phyloP scores from a whole-genome alignment of 2,888 invertebrate genomes.

The Drosophila quasianomalipes region DNA sequence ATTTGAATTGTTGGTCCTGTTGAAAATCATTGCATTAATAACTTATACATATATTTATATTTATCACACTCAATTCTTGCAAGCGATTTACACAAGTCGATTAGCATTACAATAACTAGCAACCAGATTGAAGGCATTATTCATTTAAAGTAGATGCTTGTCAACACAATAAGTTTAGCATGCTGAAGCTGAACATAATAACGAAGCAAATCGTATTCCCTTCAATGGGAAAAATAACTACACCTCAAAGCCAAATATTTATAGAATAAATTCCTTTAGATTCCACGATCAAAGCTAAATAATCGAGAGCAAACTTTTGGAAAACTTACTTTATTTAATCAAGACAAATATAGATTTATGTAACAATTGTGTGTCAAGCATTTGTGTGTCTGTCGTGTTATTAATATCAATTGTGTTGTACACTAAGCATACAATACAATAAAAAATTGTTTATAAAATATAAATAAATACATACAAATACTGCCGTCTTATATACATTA shows the following conservation, averaged over 20 bases:
- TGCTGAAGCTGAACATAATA: not conserved
- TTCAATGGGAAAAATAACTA: not conserved
- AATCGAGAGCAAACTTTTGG: not conserved
- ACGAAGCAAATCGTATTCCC: not conserved
- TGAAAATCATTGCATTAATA: not conserved
- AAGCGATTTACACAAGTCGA: not conserved
- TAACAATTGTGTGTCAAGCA: constrained; percentile 5
- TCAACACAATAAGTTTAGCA: not conserved
- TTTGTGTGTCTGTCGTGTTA: not conserved
- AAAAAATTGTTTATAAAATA: not conserved
- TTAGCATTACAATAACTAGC: not conserved
- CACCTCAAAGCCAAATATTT: not conserved
- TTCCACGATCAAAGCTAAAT: not conserved
- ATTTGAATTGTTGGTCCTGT: not conserved
- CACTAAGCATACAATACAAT: not conserved
- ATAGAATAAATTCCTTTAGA: not conserved
- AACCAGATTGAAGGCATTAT: constrained; percentile 16
- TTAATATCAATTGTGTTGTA: constrained; percentile 27
- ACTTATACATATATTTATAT: not conserved
- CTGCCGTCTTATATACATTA: constrained; percentile 3
- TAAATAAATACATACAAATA: constrained; percentile 17
- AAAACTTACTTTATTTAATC: constrained; percentile 11
- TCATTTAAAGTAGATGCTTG: not conserved
- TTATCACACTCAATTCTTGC: not conserved
- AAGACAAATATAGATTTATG: not conserved